These are phyloP conservation scores for Atlantisia rogersi DNA, from an alignment of 2,113 vertebrate genomes.

Conservation along the genomic window DNA sequence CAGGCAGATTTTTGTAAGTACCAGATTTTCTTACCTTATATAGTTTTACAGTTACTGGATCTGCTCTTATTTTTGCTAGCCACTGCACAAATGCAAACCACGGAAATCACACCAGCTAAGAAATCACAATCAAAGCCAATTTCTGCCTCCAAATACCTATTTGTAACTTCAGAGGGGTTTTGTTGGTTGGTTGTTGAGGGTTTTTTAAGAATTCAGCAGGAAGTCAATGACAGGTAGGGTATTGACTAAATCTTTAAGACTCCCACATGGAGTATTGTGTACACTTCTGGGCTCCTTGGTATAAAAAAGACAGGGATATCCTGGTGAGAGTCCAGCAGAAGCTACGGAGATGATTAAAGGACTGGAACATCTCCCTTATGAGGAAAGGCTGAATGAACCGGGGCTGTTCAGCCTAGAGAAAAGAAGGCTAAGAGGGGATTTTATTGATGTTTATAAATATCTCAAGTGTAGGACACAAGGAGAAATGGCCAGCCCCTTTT, in stretches of 20 bases:
- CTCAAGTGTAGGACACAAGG: too few species aligned
- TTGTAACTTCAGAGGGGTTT: not conserved
- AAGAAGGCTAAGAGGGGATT: too few species aligned
- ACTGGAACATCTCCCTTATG: too few species aligned
- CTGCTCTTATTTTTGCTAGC: not conserved
- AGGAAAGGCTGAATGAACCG: too few species aligned
- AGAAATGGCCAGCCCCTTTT: too few species aligned
- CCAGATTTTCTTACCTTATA: not conserved
- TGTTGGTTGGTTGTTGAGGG: not conserved
- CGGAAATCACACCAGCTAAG: not conserved
- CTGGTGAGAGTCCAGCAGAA: too few species aligned
- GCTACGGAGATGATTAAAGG: too few species aligned
- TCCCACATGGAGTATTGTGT: not conserved
- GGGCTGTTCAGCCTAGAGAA: too few species aligned
- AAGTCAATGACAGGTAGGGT: not conserved
- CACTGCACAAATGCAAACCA: not conserved
- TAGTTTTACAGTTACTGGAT: not conserved
- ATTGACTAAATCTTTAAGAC: not conserved
- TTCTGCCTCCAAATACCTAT: not conserved
- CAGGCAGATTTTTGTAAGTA: slow-evolving; percentile 77
- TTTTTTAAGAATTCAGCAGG: not conserved
- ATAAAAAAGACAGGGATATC: too few species aligned
- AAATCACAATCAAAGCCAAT: not conserved
- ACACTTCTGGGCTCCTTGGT: too few species aligned
- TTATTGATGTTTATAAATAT: too few species aligned